Evolutionary conservation across 1,140 invertebrate species (phyloP), one percentile per base, ranked within the genome.

Genomic region (Spodoptera litura): DNA sequence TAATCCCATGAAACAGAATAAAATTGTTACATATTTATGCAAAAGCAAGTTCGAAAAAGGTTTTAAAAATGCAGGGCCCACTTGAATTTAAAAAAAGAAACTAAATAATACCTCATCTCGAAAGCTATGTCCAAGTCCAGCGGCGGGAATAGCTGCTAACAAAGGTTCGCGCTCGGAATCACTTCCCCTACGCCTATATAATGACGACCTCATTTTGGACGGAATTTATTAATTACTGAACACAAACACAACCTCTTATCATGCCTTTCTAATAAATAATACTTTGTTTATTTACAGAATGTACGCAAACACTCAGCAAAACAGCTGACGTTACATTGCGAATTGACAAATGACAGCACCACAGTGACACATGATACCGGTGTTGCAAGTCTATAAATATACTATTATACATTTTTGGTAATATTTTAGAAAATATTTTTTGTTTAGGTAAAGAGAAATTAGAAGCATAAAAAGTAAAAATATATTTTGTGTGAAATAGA

Each of bases 201-300:
- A 58, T 11, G 82, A 76, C 52, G 82, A 87, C 52, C 84, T 82
- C 85, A 87, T 87, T 79, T 66, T 87, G 79, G 51, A 70, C 49
- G 70, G 80, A 81, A 9, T 52, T 62, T 38, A 53, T 51, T 62
- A 15, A 68, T 61, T 66, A 59, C 12, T 35, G 20, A 20, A 53
- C 58, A 76, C 64, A 5, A 53, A 72, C 49, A 74, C 61, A 61
- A 52, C 59, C 11, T 64, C 51, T 27, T 25, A 56, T 66, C 38
- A 55, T 27, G 70, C 53, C 15, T 53, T 70, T 53, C 27, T 49
- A 52, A 31, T 75, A 56, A 4, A 27, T 25, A 64, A 55, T 49
- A 74, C 31, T 52, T 25, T 73, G 15, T 59, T 68, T 74, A 56
- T 74, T 74, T 73, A 79, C 70, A 61, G 15, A 53, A 66, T 13